Evolutionary conservation across 1,140 invertebrate species (phyloP), one percentile per base, ranked within the genome.

Genomic region (Leptopilina boulardi): DNA sequence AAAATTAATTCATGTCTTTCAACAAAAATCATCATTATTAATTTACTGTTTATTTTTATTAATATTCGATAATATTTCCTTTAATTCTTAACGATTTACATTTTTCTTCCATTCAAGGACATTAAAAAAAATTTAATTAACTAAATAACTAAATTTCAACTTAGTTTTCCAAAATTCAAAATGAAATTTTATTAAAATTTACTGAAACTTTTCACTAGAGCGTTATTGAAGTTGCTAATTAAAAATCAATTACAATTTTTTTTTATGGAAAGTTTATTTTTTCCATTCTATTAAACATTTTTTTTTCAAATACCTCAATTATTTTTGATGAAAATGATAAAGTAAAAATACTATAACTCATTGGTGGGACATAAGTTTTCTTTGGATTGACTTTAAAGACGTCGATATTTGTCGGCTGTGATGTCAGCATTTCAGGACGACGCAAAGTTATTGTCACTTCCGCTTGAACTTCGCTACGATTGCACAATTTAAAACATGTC

Each of bases 271-370:
- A n/a, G n/a, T n/a, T n/a, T n/a, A n/a, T n/a, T n/a, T n/a, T n/a
- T n/a, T n/a, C n/a, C n/a, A n/a, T n/a, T n/a, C n/a, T n/a, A n/a
- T n/a, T n/a, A n/a, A n/a, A n/a, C n/a, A n/a, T n/a, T 30, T 23
- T n/a, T 19, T 23, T 66, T 56, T 21, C 47, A 73, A 30, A 79
- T 80, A 89, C 88, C 72, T 83, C 71, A 38, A 87, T 80, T 2
- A 73, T 5, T 5, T 56, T 54, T 0, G 89, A 87, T 0, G 72
- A 77, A 26, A 89, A 90, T 0, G 82, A 82, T 30, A 89, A 30
- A 0, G 77, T 78, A 19, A 90, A 85, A 38, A 75, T 78, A 76
- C 82, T 80, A 41, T 74, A 75, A 19, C 75, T 84, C 79, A 85
- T 79, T 3, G 87, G 76, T n/a, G 78, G 72, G 71, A 90, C 78